phyloP scores from a whole-genome alignment of 1,140 invertebrate species.

The Watersipora subatra region DNA sequence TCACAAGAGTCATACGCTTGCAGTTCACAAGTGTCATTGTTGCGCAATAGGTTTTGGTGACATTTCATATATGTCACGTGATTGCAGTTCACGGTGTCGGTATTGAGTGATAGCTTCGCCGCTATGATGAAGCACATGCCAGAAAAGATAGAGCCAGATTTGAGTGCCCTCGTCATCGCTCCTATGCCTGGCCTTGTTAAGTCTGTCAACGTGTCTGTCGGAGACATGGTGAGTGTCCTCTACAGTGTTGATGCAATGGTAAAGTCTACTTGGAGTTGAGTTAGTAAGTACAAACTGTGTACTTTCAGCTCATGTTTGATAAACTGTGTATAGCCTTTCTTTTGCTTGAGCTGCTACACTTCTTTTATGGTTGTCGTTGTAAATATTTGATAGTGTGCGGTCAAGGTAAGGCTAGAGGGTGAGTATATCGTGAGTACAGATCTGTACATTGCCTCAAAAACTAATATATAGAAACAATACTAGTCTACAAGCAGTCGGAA shows the following conservation, averaged over 20 bases:
- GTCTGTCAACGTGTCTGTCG: constrained; percentile 47
- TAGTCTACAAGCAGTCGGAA: no score
- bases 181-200: constrained; percentile 61
- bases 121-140: constrained; percentile 47
- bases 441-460: no score
- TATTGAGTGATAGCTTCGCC: constrained; percentile 42
- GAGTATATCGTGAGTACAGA: not conserved
- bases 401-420: not conserved
- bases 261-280: not conserved
- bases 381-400: not conserved
- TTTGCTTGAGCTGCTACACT: not conserved
- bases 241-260: not conserved
- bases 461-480: no score
- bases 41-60: no score
- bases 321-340: not conserved
- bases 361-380: not conserved
- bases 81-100: constrained; percentile 45
- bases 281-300: not conserved
- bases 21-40: no score
- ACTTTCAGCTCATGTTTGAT: not conserved
- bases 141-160: constrained; percentile 42
- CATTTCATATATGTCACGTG: no score
- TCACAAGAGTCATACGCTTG: no score
- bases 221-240: constrained; percentile 16
- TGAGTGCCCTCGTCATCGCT: constrained; percentile 46